Evolutionary conservation across 2,888 invertebrate genomes (phyloP), one percentile per base, ranked within the genome.

Genomic region (Odontocolon sp.): DNA sequence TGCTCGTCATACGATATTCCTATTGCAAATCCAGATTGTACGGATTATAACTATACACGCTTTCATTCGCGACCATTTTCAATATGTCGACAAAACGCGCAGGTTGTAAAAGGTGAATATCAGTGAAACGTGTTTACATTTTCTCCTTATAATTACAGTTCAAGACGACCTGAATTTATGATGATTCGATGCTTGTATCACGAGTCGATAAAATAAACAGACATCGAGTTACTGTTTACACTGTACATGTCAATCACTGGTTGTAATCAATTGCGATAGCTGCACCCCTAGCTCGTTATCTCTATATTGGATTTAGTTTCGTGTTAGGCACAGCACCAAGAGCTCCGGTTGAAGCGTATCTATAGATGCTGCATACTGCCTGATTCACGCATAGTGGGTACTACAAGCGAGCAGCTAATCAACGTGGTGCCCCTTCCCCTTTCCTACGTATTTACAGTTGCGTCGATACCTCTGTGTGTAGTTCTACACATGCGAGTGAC

Each of bases 401-500:
- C 81, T n/a, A 81, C 82, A 82, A 85, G 82, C 83, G 86, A 87
- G 80, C 82, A 84, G 83, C 87, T 87, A 88, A 87, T 88, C 87
- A 87, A 86, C 85, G 83, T 64, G 79, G 70, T 72, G 77, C 81
- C 72, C n/a, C n/a, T 78, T 80, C 74, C 77, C 67, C 67, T 50
- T 45, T 28, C 28, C 31, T 54, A 75, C 82, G 81, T 87, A 84
- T 86, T 86, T 85, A 82, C 86, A 78, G 76, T 80, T 61, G 76
- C 81, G 80, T 81, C 83, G 83, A 84, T 86, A 82, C 80, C 82
- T 68, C 47, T 81, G 78, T 77, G 54, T 63, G 78, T n/a, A n/a
- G n/a, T n/a, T n/a, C n/a, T n/a, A n/a, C n/a, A n/a, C n/a, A n/a
- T n/a, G n/a, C n/a, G n/a, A n/a, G n/a, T n/a, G n/a, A n/a, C n/a